Base-by-base conservation (phyloP, 2,113 vertebrate species). In the Tachycineta bicolor region DNA sequence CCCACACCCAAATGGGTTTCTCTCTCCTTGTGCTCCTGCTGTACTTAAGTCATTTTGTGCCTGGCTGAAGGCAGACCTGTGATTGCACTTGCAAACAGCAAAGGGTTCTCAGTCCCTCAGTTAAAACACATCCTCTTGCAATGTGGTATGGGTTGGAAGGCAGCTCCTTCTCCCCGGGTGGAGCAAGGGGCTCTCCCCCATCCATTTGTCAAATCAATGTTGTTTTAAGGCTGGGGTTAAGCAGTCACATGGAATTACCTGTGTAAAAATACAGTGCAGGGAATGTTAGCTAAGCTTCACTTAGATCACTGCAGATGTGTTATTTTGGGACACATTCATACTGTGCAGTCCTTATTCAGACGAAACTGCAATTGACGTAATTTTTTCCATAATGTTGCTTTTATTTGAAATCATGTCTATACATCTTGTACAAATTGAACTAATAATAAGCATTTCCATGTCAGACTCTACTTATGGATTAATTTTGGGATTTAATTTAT, bases 331-430 rank as follows among this genome's bases (percentile, higher is more conserved):
- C 76, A 77, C 86, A 49, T 89, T 96, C 92, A 86, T 86, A 68
- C 88, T 93, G 79, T 75, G 90, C 82, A 95, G 92, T 78, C 90
- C 90, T 96, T 94, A 96, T 90, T 95, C 96, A 95, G 90, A 81
- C 3, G 43, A 93, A 96, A 88, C 41, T 90, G 90, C 88, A 47
- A 90, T 50, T 96, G 96, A 94, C 71, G 87, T 95, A 76, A 70
- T 93, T 94, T 96, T 93, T 97, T 96, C 96, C 96, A 92, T 94
- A 96, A 71, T 90, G 94, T 86, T 97, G 94, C 93, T 94, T 93
- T 90, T 93, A 95, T 94, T 94, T 96, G 75, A 95, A 94, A 92
- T 92, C 82, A 49, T 94, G 95, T 95, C 94, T 96, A 96, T 97
- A 94, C 92, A 94, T 97, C 96, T 96, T 87, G 85, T 89, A 83